A percentile compares a stretch with the other conserved stretches of the same genome.
Evolutionary conservation across 30 jellyfish, hydroid and myxozoan genomes (phyloP).

Genomic region (Aurelia aurita): DNA sequence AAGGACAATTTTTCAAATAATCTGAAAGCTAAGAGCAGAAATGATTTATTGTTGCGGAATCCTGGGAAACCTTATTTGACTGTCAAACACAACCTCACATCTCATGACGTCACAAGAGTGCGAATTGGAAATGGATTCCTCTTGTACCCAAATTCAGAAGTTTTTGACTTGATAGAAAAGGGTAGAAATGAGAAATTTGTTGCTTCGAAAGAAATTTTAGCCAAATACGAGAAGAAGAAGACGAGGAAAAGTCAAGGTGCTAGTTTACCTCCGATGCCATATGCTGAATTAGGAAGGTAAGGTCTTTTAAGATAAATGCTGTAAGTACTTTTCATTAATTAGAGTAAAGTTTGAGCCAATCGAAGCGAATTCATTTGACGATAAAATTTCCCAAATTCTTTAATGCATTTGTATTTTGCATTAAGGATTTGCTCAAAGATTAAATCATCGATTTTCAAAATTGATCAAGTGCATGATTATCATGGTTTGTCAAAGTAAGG

Average conservation of each 20-base stretch:
- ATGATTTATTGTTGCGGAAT: slow-evolving; percentile 24
- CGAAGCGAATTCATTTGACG: no score
- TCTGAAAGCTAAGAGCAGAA: background rate
- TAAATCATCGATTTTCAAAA: no score
- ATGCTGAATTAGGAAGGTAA: slow-evolving; percentile 14
- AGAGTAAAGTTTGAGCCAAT: no score
- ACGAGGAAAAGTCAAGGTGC: background rate
- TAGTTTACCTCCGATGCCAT: background rate
- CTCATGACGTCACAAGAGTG: slow-evolving; percentile 20
- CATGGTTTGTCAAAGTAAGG: no score
- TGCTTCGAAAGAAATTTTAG: background rate
- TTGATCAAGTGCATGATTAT: no score
- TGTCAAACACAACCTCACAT: slow-evolving; percentile 29
- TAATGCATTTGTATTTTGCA: no score
- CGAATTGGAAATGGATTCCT: slow-evolving; percentile 33
- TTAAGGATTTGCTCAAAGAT: no score
- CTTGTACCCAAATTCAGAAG: slow-evolving; percentile 8
- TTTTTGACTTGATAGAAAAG: background rate
- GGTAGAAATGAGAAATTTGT: background rate
- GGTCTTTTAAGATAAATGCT: no score
- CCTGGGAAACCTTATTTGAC: slow-evolving; percentile 80
- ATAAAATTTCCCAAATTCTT: no score
- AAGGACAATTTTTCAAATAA: background rate
- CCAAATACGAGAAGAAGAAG: background rate
- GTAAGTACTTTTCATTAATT: no score